Base-by-base conservation (phyloP, 2,797 vertebrate species). In the Acanthis flammea region DNA sequence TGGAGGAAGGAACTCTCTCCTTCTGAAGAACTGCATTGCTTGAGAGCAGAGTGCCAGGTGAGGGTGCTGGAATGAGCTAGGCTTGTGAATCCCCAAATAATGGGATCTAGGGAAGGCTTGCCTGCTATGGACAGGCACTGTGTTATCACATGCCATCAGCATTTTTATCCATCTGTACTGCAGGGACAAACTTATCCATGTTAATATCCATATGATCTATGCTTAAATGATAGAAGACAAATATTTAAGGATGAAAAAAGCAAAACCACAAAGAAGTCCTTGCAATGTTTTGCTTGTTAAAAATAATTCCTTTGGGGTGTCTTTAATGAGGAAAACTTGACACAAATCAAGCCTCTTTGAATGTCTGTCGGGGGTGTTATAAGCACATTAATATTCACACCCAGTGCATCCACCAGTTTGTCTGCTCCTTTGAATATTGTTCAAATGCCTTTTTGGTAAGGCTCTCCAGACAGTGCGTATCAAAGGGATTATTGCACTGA, bases 401-500 rank as follows among this genome's bases (percentile, higher is more conserved):
- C 28, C 42, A 68, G 24, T 63, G 53, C 68, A 80, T 88, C 82
- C 71, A 80, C 45, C 33, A 82, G 78, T 81, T 94, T 87, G 54
- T 88, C 92, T 93, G 65, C 74, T 95, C 42, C 21, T 88, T 76
- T 84, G 86, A 85, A 82, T 82, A 89, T 33, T 92, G 80, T 68
- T 94, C 71, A 82, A 94, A 94, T 78, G 92, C 75, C 55, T 88
- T 94, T 92, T 91, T 82, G 83, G 47, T 88, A 90, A 95, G 90
- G 77, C 30, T 92, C 72, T 95, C 82, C 79, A 88, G 94, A 96
- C 58, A 60, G 68, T 45, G 79, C 31, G 45, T 97, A 97, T 97
- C 95, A 96, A 95, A 95, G 73, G 93, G 96, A 97, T 97, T 97
- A 96, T 77, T 96, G 94, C 91, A 95, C 94, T 87, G 93, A 96